Base-by-base conservation (phyloP, 2,797 vertebrate genomes). In the Rachycentron canadum region DNA sequence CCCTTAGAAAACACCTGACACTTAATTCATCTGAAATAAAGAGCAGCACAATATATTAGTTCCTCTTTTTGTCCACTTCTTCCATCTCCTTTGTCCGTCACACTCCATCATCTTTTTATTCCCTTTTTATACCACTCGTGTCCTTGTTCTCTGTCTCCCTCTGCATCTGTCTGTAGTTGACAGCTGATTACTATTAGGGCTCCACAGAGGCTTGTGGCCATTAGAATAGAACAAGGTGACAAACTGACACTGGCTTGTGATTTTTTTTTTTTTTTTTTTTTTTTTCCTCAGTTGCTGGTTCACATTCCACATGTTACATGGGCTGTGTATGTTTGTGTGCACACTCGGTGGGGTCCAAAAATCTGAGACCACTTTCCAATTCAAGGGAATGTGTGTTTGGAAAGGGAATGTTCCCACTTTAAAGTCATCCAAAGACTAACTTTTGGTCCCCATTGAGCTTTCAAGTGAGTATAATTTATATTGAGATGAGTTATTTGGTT, bases 141-240 rank as follows among this genome's bases (percentile, higher is more conserved):
- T 5, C 36, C 7, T 45, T 40, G 11, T 45, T 53, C 12, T 52
- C 14, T 3, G 16, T 45, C 25, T 71, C 28, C 53, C 52, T 10
- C 7, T 50, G 30, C 64, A 3, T 62, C 52, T 34, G 2, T 52
- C 28, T 60, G 11, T 76, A 73, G 61, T 75, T 79, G 73, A 74
- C 81, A 82, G 64, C 78, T 86, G 84, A 86, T 90, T 79, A 82
- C 70, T 71, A 14, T 73, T 70, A 70, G 9, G 25, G 80, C 66
- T 82, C 73, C 69, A 74, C 76, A 77, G 58, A 75, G 79, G 76
- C 66, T 70, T 86, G 76, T 79, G 50, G 58, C 73, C 36, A 81
- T 89, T 88, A 88, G 65, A 85, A 88, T 72, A 84, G 81, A 58
- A 85, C 86, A 86, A 88, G 86, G 89, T 88, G 87, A 86, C 78